Evolutionary conservation across 2,797 vertebrate species (phyloP).

Genomic region (Saxicola maurus): DNA sequence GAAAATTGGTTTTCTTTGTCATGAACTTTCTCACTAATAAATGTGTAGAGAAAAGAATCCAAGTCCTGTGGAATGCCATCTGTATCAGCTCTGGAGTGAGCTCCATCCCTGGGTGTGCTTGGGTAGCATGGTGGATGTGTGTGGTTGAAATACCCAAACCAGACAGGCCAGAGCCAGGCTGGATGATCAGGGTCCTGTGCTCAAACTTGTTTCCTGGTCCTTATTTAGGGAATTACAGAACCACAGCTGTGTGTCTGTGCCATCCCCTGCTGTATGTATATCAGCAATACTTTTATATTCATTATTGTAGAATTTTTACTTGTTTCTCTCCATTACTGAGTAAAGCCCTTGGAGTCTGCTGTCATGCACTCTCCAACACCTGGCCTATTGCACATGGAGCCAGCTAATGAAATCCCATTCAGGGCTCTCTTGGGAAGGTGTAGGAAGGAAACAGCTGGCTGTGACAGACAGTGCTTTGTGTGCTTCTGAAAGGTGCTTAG

Average conservation of each 20-base stretch:
- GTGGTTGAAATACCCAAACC: not conserved
- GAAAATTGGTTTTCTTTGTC: not conserved
- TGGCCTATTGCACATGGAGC: constrained; percentile 3
- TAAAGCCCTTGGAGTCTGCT: not conserved
- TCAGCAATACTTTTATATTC: not conserved
- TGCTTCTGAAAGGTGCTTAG: not conserved
- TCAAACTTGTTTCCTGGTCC: not conserved
- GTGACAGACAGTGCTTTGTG: constrained; percentile 1
- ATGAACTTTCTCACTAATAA: not conserved
- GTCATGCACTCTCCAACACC: not conserved
- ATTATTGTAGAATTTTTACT: not conserved
- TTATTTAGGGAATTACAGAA: not conserved
- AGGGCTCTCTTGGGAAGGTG: not conserved
- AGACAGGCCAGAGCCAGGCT: not conserved
- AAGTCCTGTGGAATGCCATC: not conserved
- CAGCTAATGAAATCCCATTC: constrained; percentile 2
- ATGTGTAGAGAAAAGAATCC: not conserved
- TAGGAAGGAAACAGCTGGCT: constrained; percentile 2
- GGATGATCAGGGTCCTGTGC: not conserved
- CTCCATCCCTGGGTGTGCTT: not conserved
- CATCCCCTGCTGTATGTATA: not conserved
- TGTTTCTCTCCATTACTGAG: not conserved
- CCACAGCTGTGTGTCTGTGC: not conserved
- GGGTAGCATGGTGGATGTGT: not conserved
- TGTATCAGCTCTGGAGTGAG: not conserved